Evolutionary conservation across 2,113 vertebrate genomes (phyloP), one percentile per base, ranked within the genome.

Genomic region (Notarius lentiginosus): DNA sequence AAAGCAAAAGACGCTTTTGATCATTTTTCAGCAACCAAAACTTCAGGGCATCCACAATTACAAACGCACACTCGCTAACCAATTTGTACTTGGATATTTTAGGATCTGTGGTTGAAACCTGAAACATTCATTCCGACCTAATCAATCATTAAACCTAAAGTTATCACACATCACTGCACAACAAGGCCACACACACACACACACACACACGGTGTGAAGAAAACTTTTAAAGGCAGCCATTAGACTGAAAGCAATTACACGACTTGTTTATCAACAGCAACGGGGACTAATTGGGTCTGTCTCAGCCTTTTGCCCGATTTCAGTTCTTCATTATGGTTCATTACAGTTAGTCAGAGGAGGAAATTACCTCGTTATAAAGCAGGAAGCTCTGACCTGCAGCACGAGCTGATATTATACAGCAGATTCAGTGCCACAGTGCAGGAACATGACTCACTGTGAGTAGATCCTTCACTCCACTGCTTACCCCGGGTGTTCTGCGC

Each of bases 301-400:
- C 76, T 79, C 49, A 49, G 47, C 58, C 34, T 61, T 63, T n/a
- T 7, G 61, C 41, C 47, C 86, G 22, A 85, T 88, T 51, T 61
- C 24, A 34, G 53, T 53, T 9, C 60, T 61, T 80, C 49, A 87
- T 83, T 91, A 81, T 20, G 75, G 55, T 79, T 79, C 70, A 83
- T 91, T 86, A 86, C 73, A 53, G 47, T 53, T 4, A 75, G 72
- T 51, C 47, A 79, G 76, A 68, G 75, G 27, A 30, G 79, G 76
- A 84, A 88, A 87, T 73, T 60, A 63, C 51, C 72, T 76, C 24
- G 34, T 76, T 72, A 83, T 34, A 88, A 60, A 63, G 72, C 76
- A 79, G 68, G 85, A 12, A 82, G 41, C 55, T 82, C 56, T 55
- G 49, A 55, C 51, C 75, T 51, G 2, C 55, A 6, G 73, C 51